These are phyloP conservation scores for Proterorhinus semilunaris DNA, from an alignment of 2,113 vertebrate species.

Conservation along the genomic window DNA sequence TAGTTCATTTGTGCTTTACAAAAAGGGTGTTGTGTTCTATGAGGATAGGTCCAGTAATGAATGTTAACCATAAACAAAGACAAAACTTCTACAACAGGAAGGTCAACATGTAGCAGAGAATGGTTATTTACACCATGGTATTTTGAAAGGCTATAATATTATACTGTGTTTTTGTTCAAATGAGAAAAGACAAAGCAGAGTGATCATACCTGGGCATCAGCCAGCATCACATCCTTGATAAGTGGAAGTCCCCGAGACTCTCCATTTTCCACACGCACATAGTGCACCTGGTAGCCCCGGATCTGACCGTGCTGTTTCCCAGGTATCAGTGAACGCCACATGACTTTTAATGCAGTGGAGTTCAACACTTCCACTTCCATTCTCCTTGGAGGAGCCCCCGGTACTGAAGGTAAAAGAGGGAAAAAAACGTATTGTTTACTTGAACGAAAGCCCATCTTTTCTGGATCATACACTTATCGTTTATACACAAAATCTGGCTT, in stretches of 20 bases:
- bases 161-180: too few relatives aligned
- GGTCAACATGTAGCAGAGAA: too few relatives aligned
- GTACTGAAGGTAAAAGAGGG: constrained; percentile 75
- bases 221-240: constrained; percentile 97
- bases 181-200: too few relatives aligned
- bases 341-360: constrained; percentile 92
- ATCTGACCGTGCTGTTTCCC: constrained; percentile 95
- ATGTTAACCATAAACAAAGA: too few relatives aligned
- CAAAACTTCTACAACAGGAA: too few relatives aligned
- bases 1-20: too few relatives aligned
- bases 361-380: constrained; percentile 96
- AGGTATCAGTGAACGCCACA: constrained; percentile 91
- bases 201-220: constrained; percentile 89
- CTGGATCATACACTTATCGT: constrained; percentile 27
- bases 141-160: too few relatives aligned
- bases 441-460: background rate
- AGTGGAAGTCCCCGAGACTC: constrained; percentile 91
- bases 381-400: constrained; percentile 90
- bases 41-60: too few relatives aligned
- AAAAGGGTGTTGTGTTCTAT: too few relatives aligned
- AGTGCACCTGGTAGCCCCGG: constrained; percentile 98
- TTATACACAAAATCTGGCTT: constrained; percentile 30
- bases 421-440: background rate
- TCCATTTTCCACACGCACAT: constrained; percentile 91
- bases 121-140: too few relatives aligned